Evolutionary conservation across 2,888 invertebrate species (phyloP).

Genomic region (Hydroisotoma schaefferi): DNA sequence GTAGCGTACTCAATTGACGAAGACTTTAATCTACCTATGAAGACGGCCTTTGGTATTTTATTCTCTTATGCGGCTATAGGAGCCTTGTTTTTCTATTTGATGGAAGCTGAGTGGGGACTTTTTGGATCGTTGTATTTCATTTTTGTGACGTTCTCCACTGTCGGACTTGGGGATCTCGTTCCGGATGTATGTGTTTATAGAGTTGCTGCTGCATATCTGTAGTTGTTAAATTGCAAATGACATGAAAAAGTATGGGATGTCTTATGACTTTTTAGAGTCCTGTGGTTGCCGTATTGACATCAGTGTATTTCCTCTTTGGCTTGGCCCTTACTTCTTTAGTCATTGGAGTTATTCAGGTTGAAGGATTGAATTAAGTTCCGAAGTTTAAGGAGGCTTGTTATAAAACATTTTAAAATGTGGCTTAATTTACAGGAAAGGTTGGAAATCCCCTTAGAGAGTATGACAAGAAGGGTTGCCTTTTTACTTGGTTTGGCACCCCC

Average conservation of each 20-base stretch:
- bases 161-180: conserved; percentile 91
- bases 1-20: conserved; percentile 74
- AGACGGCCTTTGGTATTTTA: conserved; percentile 78
- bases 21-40: conserved; percentile 90
- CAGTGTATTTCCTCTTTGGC: conserved; percentile 89
- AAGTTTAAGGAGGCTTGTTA: neutral
- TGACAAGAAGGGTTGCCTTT: conserved; percentile 33
- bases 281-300: conserved; percentile 82
- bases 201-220: too few species aligned
- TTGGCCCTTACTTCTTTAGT: conserved; percentile 95
- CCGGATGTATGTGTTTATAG: conserved; percentile 72
- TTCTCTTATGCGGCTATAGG: conserved; percentile 83
- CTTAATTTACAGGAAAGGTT: conserved; percentile 32
- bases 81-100: conserved; percentile 70
- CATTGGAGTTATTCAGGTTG: conserved; percentile 87
- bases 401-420: neutral
- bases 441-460: conserved; percentile 33
- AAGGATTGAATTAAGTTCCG: neutral
- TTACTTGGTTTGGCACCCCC: conserved; percentile 31
- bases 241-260: neutral
- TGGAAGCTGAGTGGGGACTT: conserved; percentile 78
- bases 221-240: too few species aligned
- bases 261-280: conserved; percentile 61
- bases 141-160: conserved; percentile 94
- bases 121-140: conserved; percentile 95